Percentiles rank a stretch among this genome's conserved stretches.
phyloP scores from a whole-genome alignment of 2,797 vertebrate genomes.

The Vultur gryphus region DNA sequence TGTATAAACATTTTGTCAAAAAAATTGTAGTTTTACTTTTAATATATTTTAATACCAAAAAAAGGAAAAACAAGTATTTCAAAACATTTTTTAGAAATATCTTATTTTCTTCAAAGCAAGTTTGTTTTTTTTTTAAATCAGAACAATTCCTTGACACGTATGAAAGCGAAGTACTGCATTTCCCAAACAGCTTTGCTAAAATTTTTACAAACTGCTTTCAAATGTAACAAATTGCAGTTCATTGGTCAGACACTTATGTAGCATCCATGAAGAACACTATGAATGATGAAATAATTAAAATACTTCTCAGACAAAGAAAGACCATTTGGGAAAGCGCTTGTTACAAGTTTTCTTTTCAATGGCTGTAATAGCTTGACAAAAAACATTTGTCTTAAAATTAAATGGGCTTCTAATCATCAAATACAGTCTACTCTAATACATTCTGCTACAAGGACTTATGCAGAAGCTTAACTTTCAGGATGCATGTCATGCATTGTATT shows the following conservation, averaged over 20 bases:
- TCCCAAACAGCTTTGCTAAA: neutral
- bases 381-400: neutral
- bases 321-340: neutral
- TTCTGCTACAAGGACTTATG: neutral
- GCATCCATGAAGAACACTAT: neutral
- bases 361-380: neutral
- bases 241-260: neutral
- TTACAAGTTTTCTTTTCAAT: neutral
- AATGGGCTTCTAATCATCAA: neutral
- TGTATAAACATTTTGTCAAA: neutral
- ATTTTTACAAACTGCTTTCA: neutral
- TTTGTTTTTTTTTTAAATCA: neutral
- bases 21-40: neutral
- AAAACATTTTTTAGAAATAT: neutral
- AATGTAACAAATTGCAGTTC: neutral
- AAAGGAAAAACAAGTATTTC: neutral
- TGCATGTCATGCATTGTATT: neutral
- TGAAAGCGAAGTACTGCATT: neutral
- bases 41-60: neutral
- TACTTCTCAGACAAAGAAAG: neutral
- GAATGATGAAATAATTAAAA: neutral
- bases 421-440: neutral
- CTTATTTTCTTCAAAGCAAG: neutral
- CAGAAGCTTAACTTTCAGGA: neutral
- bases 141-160: neutral